Evolutionary conservation across 2,888 invertebrate genomes (phyloP), one percentile per base, ranked within the genome.

Genomic region (Caenorhabditis zanzibari): DNA sequence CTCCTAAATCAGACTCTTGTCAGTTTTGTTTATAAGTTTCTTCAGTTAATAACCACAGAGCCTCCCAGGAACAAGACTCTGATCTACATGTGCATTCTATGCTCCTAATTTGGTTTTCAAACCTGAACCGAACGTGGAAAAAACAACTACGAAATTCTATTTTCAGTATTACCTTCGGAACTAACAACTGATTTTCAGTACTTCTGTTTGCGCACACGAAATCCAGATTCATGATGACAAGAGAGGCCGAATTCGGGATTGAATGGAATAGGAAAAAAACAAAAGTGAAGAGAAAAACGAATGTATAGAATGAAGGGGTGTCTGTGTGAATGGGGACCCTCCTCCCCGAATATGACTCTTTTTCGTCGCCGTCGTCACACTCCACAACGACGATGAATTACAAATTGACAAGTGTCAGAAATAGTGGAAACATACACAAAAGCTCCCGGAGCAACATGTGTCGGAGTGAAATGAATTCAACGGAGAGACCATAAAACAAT

Each of bases 341-440:
- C 35, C 22, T 41, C 26, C 22, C 69, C 49, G 61, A 76, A 76
- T 76, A 76, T 76, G 76, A 76, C 61, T 69, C 77, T 54, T 41
- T 54, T 41, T 41, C 32, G 61, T 32, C 44, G 58, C 58, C 24
- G 58, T 71, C 58, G 71, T 71, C 58, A 69, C 69, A 54, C 54
- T 22, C 63, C 73, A 58, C 74, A 61, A 61, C 68, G 77, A 56
- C 77, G 71, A 77, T 77, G 77, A 77, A 77, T 77, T 77, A 71
- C 69, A 77, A 77, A 77, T 77, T 71, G 71, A 69, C 68, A 66
- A 69, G 77, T 61, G 69, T 35, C 68, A 52, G 68, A 68, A 54
- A 68, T 16, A 24, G 35, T 54, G 56, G 54, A 69, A 41, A 52
- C 52, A 52, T 56, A 69, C 26, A 71, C 28, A 71, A 72, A 22